Evolutionary conservation across 2,888 invertebrate species (phyloP).

Genomic region (Netelia melanura): DNA sequence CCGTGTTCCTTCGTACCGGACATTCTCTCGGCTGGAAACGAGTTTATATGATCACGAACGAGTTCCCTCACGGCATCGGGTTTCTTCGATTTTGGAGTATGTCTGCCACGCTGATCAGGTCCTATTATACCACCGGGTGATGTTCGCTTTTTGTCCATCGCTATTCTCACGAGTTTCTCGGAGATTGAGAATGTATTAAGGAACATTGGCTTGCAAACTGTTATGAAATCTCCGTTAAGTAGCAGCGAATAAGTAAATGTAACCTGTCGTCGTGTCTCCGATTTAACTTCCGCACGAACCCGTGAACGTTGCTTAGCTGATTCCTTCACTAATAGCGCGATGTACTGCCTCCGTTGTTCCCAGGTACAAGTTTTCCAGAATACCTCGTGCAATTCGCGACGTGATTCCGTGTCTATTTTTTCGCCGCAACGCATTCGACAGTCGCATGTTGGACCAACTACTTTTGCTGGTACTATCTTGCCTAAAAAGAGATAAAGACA

Average conservation of each 20-base stretch:
- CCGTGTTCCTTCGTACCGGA: slow-evolving; percentile 70
- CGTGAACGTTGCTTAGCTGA: slow-evolving; percentile 77
- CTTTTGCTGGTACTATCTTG: slow-evolving; percentile 76
- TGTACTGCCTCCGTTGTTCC: slow-evolving; percentile 77
- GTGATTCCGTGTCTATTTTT: slow-evolving; percentile 73
- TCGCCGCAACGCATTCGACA: slow-evolving; percentile 77
- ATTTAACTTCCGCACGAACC: slow-evolving; percentile 72
- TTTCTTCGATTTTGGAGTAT: slow-evolving; percentile 77
- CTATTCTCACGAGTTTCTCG: slow-evolving; percentile 77
- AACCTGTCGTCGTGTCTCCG: slow-evolving; percentile 74
- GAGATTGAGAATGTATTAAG: slow-evolving; percentile 77
- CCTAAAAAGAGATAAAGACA: slow-evolving; percentile 58
- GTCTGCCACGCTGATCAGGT: slow-evolving; percentile 77
- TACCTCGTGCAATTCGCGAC: slow-evolving; percentile 74
- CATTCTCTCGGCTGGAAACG: slow-evolving; percentile 73
- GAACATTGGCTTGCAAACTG: slow-evolving; percentile 79
- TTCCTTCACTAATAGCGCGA: slow-evolving; percentile 77
- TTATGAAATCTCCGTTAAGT: slow-evolving; percentile 74
- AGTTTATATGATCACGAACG: slow-evolving; percentile 76
- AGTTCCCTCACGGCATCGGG: slow-evolving; percentile 75
- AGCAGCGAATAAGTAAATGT: slow-evolving; percentile 77
- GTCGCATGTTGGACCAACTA: slow-evolving; percentile 77
- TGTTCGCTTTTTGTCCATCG: slow-evolving; percentile 76
- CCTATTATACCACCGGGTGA: slow-evolving; percentile 75
- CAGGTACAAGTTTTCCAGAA: slow-evolving; percentile 77